phyloP scores from a whole-genome alignment of 2,113 vertebrate species.

The Eublepharis macularius region DNA sequence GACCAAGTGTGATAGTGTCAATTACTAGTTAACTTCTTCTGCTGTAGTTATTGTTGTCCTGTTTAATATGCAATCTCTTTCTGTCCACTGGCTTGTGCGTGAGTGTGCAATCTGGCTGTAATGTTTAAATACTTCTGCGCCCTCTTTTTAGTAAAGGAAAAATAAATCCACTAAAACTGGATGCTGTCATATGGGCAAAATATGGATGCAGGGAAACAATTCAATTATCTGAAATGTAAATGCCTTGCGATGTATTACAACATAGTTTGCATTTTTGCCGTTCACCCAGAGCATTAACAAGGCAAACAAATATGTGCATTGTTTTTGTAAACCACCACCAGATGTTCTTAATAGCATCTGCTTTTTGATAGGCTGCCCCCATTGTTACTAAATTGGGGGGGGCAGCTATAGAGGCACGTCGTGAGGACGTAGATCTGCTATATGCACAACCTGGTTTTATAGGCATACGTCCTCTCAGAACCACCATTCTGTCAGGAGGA shows the following conservation, averaged over 20 bases:
- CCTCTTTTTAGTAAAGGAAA: no score
- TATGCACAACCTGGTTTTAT: no score
- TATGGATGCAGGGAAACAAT: neutral
- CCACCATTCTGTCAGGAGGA: neutral
- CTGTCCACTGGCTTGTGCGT: no score
- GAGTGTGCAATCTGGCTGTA: no score
- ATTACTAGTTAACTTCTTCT: no score
- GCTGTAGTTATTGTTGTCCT: no score
- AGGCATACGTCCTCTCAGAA: neutral
- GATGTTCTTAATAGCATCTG: constrained; percentile 25
- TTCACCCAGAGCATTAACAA: constrained; percentile 20
- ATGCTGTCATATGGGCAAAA: neutral
- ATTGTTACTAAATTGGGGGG: neutral
- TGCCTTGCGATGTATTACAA: constrained; percentile 8
- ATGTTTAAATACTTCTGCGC: no score
- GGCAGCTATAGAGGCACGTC: neutral
- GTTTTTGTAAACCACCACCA: constrained; percentile 33
- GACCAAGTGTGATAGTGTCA: no score
- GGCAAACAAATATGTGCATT: constrained; percentile 28
- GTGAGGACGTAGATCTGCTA: neutral
- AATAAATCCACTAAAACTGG: neutral
- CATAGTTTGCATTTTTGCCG: constrained; percentile 29
- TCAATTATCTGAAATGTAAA: neutral
- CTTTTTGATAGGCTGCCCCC: neutral
- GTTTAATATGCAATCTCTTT: no score